Evolutionary conservation across 2,888 invertebrate genomes (phyloP).

Genomic region (Ischnura elegans): DNA sequence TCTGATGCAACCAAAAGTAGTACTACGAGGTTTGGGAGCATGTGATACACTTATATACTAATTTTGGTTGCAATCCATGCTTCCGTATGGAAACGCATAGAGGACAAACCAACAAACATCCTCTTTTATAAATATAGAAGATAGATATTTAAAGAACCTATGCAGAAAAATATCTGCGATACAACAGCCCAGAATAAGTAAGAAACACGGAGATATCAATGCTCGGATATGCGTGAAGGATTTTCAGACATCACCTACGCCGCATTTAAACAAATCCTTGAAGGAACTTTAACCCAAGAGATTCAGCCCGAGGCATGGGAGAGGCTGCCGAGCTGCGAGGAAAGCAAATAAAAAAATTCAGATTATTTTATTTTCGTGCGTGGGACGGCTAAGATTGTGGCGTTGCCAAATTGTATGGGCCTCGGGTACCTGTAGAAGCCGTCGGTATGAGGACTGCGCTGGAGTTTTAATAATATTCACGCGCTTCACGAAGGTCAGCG

Average conservation of each 20-base stretch:
- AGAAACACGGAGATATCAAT: too few relatives aligned
- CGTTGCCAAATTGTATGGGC: constrained; percentile 52
- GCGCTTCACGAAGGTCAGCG: constrained; percentile 1
- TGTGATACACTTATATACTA: too few relatives aligned
- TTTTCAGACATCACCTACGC: not conserved
- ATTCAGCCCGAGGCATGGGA: constrained; percentile 7
- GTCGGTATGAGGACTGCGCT: not conserved
- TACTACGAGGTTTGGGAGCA: too few relatives aligned
- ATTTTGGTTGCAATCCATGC: too few relatives aligned
- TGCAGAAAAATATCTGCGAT: too few relatives aligned
- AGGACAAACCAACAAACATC: too few relatives aligned
- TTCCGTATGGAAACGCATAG: too few relatives aligned
- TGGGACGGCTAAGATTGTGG: constrained; percentile 22
- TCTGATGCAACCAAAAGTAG: too few relatives aligned
- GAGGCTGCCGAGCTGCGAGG: not conserved
- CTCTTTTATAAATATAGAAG: too few relatives aligned
- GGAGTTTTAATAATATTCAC: constrained; percentile 53
- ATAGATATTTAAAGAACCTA: too few relatives aligned
- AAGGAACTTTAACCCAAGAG: not conserved
- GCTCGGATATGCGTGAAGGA: not conserved
- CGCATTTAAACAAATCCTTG: not conserved
- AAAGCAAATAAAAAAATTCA: not conserved
- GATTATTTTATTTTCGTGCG: not conserved
- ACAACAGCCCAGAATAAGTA: too few relatives aligned
- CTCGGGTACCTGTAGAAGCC: not conserved